phyloP scores from a whole-genome alignment of 2,888 invertebrate species.

The Auanema freiburgensis region DNA sequence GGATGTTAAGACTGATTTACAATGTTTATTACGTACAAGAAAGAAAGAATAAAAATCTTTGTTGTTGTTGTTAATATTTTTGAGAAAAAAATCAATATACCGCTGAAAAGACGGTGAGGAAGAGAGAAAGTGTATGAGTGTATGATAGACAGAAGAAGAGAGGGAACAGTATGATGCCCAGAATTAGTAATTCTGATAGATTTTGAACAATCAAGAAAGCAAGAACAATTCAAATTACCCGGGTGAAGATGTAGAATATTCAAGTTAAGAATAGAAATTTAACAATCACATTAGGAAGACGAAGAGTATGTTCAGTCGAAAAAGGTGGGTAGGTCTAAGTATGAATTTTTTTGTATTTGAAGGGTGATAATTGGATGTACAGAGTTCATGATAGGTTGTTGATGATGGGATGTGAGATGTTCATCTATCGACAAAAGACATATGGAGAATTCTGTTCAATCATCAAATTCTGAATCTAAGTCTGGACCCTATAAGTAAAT shows the following conservation, averaged over 20 bases:
- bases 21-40: no score
- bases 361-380: not conserved
- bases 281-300: not conserved
- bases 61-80: no score
- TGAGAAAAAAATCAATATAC: no score
- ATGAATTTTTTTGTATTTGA: not conserved
- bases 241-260: not conserved
- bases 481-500: conserved; percentile 27
- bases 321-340: not conserved
- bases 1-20: no score
- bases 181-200: no score
- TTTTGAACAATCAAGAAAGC: no score
- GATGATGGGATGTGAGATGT: not conserved
- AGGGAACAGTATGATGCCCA: no score
- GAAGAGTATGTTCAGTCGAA: not conserved
- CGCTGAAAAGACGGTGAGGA: no score
- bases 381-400: not conserved
- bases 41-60: no score
- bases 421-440: not conserved
- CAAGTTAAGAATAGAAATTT: not conserved
- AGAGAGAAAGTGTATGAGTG: no score
- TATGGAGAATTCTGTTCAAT: conserved; percentile 9
- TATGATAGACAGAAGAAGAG: no score
- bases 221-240: no score
- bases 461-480: conserved; percentile 28